Conservation (phyloP, 2,888 invertebrate species). For the Hoplodrina blanda region DNA sequence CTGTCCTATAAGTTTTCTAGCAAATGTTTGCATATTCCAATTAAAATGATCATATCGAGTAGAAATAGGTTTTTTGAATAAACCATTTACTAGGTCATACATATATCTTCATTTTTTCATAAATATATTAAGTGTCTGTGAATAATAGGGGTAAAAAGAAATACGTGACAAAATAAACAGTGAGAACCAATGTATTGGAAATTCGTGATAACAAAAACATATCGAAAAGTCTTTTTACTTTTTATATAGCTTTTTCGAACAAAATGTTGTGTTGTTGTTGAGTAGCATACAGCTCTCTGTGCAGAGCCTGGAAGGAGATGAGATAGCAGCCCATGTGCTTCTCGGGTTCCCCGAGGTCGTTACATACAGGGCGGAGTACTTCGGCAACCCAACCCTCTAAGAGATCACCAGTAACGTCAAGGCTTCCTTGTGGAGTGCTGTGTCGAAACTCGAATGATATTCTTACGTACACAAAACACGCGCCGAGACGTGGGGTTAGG, state of each 20-base stretch:
- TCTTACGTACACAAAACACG: too few relatives aligned
- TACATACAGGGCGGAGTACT: too few relatives aligned
- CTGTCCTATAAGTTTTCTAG: too few relatives aligned
- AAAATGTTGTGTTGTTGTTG: background rate
- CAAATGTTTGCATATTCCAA: constrained; percentile 28
- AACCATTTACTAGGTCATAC: constrained; percentile 3
- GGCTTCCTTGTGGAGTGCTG: too few relatives aligned
- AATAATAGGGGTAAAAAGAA: constrained; percentile 38
- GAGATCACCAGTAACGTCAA: too few relatives aligned
- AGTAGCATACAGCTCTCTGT: too few relatives aligned
- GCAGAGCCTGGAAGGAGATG: too few relatives aligned
- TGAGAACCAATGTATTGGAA: constrained; percentile 53
- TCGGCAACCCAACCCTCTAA: too few relatives aligned
- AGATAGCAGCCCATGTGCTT: too few relatives aligned
- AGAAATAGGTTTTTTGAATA: constrained; percentile 12
- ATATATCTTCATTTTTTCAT: constrained; percentile 6
- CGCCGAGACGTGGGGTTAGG: too few relatives aligned
- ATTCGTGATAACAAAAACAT: constrained; percentile 36
- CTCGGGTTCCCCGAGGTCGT: too few relatives aligned
- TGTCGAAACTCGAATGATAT: too few relatives aligned
- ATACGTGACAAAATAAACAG: constrained; percentile 47
- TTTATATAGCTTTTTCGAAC: constrained; percentile 13
- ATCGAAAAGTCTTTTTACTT: constrained; percentile 4
- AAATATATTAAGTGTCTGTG: constrained; percentile 27
- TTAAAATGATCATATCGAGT: constrained; percentile 17